Base-by-base conservation (phyloP, 2,113 vertebrate genomes). In the Mastomys natalensis region DNA sequence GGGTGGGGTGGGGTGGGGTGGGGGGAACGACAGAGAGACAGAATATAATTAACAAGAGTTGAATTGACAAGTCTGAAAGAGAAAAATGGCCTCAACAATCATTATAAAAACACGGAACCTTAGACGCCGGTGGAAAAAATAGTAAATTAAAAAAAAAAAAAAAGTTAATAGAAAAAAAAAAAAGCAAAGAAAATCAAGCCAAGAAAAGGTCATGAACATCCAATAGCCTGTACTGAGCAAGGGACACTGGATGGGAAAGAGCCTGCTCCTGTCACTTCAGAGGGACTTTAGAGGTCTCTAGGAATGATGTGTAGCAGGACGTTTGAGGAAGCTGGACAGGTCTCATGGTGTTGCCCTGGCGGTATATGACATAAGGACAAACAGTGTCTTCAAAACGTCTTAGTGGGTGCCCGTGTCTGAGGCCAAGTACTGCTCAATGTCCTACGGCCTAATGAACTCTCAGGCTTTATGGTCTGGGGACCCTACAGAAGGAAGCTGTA, bases 71-170 rank as follows among this genome's bases (percentile, higher is more conserved):
- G 11, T 15, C 37, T 58, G 80, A 26, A 82, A 15, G 80, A 82
- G 34, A 24, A 82, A 82, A 82, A 60, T 55, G 13, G 37, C 53
- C 37, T 82, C 53, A 82, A 60, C 0, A 15, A 82, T 58, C 11
- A 58, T 40, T 58, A 51, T 92, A 60, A 94, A 78, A 92, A 2
- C 51, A 1, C 64, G 60, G 9, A n/a, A 80, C 89, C 45, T 90
- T 93, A 72, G 48, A 48, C 73, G 87, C 85, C 76, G 66, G 72
- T 53, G 43, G 26, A 84, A 43, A 95, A 81, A 64, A 51, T 48
- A 24, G 73, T 74, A 62, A 70, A 81, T 19, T 81, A 64, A 45
- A 76, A 64, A 40, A 12, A 78, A 43, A 78, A 90, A 92, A 62
- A 22, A 62, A 62, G 60, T 7, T 12, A 66, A 11, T 26, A 26